Evolutionary conservation across 2,888 invertebrate genomes (phyloP).

Genomic region (Himalopsyche japonica): DNA sequence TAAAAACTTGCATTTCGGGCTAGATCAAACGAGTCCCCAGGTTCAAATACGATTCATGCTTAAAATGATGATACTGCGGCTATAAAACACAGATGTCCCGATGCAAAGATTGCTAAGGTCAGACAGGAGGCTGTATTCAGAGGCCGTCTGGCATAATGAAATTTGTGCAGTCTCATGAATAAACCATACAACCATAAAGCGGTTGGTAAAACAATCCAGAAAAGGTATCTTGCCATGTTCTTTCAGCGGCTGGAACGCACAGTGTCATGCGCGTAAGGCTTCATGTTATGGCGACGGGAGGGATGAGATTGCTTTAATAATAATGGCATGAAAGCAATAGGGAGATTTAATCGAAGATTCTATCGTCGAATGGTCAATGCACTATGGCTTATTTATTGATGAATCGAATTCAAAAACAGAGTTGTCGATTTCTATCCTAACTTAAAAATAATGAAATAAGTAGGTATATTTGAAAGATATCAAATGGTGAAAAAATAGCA

Average conservation of each 20-base stretch:
- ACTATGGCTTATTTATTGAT: too few relatives aligned
- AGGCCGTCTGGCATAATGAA: constrained; percentile 9
- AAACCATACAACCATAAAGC: constrained; percentile 17
- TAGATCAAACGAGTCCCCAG: background rate
- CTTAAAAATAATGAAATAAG: too few relatives aligned
- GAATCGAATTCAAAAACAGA: too few relatives aligned
- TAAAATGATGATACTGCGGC: background rate
- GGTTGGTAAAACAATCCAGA: constrained; percentile 11
- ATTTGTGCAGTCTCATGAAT: constrained; percentile 22
- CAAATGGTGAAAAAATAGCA: too few relatives aligned
- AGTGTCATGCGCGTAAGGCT: background rate
- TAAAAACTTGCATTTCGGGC: background rate
- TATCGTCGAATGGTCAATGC: too few relatives aligned
- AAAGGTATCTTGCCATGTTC: background rate
- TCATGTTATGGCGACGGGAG: too few relatives aligned
- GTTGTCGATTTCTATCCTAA: too few relatives aligned
- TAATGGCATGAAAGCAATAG: too few relatives aligned
- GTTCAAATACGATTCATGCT: background rate
- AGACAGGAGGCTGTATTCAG: background rate
- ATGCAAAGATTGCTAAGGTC: constrained; percentile 6
- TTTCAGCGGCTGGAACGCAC: background rate
- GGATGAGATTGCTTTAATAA: too few relatives aligned
- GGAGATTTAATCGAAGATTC: too few relatives aligned
- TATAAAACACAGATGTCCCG: constrained; percentile 21
- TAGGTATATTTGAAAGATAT: too few relatives aligned